A percentile compares a stretch with the other conserved stretches of the same genome.
Conservation (phyloP, 2,797 vertebrate species). For the Hyperoplus immaculatus region DNA sequence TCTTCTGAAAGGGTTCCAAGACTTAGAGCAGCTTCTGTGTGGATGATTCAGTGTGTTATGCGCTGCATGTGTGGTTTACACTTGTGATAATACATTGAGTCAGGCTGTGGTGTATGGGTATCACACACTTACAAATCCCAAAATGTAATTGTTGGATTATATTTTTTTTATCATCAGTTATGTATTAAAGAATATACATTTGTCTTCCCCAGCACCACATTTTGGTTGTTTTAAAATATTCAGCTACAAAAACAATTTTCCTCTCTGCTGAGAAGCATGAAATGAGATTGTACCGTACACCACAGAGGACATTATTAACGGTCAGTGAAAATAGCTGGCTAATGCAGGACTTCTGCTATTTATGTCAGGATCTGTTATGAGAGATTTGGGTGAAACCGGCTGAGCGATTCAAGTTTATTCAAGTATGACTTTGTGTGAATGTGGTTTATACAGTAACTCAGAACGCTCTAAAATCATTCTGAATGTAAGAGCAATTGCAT, state of each 20-base stretch:
- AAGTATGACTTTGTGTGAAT: neutral
- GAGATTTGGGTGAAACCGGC: conserved; percentile 19
- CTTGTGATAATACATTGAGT: neutral
- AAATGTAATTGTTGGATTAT: no score
- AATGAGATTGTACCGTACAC: conserved; percentile 17
- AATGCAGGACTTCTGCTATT: conserved; percentile 39
- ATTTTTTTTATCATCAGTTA: neutral
- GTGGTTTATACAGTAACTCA: conserved; percentile 8
- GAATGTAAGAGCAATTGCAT: neutral
- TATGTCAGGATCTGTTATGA: conserved; percentile 35
- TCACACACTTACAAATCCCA: neutral
- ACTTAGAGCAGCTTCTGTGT: neutral
- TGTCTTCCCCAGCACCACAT: conserved; percentile 10
- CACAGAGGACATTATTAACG: conserved; percentile 14
- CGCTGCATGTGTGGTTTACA: neutral
- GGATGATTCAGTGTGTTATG: conserved; percentile 17
- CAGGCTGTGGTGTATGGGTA: neutral
- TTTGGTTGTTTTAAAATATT: conserved; percentile 3
- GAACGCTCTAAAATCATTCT: neutral
- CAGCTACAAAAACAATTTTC: conserved; percentile 1
- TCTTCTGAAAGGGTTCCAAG: neutral
- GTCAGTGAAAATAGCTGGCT: conserved; percentile 36
- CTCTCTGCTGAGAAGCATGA: conserved; percentile 18
- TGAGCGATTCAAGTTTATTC: neutral
- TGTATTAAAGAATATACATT: neutral